Percentiles rank a stretch among this genome's conserved stretches.
phyloP scores from a whole-genome alignment of 2,113 vertebrate genomes.

The Rallus limicola region DNA sequence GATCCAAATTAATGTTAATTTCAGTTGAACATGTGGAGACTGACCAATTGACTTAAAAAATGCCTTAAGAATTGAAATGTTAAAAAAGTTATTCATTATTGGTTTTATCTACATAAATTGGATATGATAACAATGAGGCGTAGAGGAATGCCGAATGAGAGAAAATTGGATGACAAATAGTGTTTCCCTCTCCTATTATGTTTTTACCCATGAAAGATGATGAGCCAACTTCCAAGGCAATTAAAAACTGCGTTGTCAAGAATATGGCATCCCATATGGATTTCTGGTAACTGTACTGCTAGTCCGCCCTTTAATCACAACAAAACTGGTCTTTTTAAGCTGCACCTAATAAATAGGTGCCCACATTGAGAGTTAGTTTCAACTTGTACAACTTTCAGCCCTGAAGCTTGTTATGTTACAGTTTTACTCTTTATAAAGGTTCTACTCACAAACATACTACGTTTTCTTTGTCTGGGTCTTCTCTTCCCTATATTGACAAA shows the following conservation, averaged over 20 bases:
- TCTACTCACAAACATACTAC: background rate
- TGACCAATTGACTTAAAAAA: background rate
- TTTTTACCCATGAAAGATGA: conserved; percentile 7
- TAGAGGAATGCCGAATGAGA: background rate
- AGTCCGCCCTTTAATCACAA: background rate
- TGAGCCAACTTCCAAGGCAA: background rate
- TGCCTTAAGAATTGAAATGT: background rate
- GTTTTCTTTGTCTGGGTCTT: conserved; percentile 2
- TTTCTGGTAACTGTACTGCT: background rate
- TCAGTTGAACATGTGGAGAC: background rate
- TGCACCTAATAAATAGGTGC: background rate
- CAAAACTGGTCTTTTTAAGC: background rate
- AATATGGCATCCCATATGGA: conserved; percentile 37
- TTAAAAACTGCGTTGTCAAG: conserved; percentile 51
- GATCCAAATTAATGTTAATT: background rate
- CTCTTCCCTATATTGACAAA: background rate
- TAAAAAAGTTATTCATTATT: background rate
- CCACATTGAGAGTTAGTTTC: background rate
- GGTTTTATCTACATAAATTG: background rate
- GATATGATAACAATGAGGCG: background rate
- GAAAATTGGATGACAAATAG: conserved; percentile 1
- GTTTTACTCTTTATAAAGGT: background rate
- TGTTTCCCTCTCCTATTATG: background rate
- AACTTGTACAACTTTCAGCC: background rate
- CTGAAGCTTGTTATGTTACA: background rate